phyloP scores from a whole-genome alignment of 2,888 invertebrate genomes.

The Charanyca ferruginea region DNA sequence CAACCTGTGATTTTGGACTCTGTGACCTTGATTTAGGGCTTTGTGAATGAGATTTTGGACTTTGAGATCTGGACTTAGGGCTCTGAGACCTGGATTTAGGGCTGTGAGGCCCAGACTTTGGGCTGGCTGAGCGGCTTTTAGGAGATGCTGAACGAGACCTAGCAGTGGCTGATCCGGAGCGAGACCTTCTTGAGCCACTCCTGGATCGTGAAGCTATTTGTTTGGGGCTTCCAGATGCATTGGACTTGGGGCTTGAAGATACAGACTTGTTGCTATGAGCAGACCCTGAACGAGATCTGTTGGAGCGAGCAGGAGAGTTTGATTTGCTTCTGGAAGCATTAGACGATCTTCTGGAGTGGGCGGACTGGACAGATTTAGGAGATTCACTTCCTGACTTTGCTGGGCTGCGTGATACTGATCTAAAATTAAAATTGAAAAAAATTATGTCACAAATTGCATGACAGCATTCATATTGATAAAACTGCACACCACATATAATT shows the following conservation, averaged over 20 bases:
- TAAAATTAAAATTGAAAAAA: slow-evolving; percentile 65
- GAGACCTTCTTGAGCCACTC: slow-evolving; percentile 81
- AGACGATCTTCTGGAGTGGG: slow-evolving; percentile 81
- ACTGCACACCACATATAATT: too few relatives aligned
- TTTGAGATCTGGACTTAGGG: slow-evolving; percentile 76
- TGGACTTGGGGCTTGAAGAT: slow-evolving; percentile 85
- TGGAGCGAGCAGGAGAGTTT: slow-evolving; percentile 83
- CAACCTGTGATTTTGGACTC: slow-evolving; percentile 74
- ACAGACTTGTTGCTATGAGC: slow-evolving; percentile 87
- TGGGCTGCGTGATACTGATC: slow-evolving; percentile 84
- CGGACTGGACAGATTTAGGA: slow-evolving; percentile 83
- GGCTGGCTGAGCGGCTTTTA: slow-evolving; percentile 74
- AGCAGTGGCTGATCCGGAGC: slow-evolving; percentile 76
- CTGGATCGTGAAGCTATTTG: slow-evolving; percentile 80
- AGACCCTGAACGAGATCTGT: slow-evolving; percentile 81
- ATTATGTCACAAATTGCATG: too few relatives aligned
- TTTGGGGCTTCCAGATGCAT: slow-evolving; percentile 84
- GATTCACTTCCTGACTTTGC: slow-evolving; percentile 86
- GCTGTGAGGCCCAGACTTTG: slow-evolving; percentile 74
- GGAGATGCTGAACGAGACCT: slow-evolving; percentile 78
- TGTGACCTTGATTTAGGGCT: slow-evolving; percentile 79
- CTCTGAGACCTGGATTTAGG: slow-evolving; percentile 72
- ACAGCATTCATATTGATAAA: too few relatives aligned
- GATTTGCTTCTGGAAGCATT: slow-evolving; percentile 86
- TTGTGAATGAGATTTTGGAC: slow-evolving; percentile 79